A percentile compares a stretch with the other conserved stretches of the same genome.
These are phyloP conservation scores for Eueides isabella DNA, from an alignment of 1,140 invertebrate species.

Conservation along the genomic window DNA sequence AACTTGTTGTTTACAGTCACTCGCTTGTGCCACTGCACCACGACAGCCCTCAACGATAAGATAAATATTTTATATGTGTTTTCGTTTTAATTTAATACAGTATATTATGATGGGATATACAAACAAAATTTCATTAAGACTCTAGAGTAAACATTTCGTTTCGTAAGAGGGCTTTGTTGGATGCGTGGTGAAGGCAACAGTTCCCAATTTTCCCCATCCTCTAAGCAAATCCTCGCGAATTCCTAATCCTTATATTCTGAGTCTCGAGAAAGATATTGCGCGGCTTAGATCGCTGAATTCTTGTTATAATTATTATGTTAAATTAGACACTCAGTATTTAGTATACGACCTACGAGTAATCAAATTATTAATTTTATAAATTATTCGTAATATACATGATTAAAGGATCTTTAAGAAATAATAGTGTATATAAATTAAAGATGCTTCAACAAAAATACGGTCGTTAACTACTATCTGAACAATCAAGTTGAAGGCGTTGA, in stretches of 20 bases:
- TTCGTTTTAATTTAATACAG: constrained; percentile 25
- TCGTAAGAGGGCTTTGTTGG: constrained; percentile 48
- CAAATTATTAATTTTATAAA: no score
- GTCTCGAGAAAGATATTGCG: constrained; percentile 54
- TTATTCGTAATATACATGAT: constrained; percentile 35
- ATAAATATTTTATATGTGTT: not conserved
- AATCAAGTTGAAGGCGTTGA: constrained; percentile 35
- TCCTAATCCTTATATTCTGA: constrained; percentile 70
- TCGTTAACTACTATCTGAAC: constrained; percentile 37
- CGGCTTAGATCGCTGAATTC: constrained; percentile 19
- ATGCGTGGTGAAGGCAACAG: constrained; percentile 66
- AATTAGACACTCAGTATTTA: constrained; percentile 12
- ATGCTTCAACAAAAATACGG: constrained; percentile 40
- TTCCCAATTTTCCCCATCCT: constrained; percentile 69
- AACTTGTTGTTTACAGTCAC: no score
- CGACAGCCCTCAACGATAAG: no score
- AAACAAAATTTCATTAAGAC: constrained; percentile 40
- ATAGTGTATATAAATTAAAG: constrained; percentile 34
- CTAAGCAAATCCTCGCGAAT: constrained; percentile 73
- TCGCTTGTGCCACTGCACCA: no score
- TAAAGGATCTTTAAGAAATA: constrained; percentile 25
- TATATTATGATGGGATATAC: constrained; percentile 34
- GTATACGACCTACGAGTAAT: no score
- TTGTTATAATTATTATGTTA: constrained; percentile 14
- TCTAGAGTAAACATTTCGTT: constrained; percentile 52